Evolutionary conservation across 2,113 vertebrate genomes (phyloP), one percentile per base, ranked within the genome.

Genomic region (Scortum barcoo): DNA sequence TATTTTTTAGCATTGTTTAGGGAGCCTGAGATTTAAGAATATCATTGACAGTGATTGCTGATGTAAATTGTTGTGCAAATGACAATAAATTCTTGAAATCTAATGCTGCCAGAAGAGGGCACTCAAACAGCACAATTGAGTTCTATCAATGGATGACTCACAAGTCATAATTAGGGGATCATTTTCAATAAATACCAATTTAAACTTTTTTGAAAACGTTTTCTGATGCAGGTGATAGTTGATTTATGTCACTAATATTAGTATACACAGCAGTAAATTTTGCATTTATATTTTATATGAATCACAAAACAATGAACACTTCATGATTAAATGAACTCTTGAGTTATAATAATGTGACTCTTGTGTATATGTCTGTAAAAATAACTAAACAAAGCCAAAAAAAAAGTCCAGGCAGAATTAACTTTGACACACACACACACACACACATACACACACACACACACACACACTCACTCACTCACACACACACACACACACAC

Each of bases 391-490:
- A 1, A 0, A 3, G 33, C 33, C 3, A 36, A 36, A 36, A 36
- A 36, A 28, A 40, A 5, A 19, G 6, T 53, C 13, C 67, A 38
- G 12, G 26, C 16, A n/a, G 33, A n/a, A 38, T 14, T n/a, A 62
- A 40, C 26, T 54, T 53, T 20, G 7, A 73, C 30, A 48, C n/a
- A n/a, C n/a, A n/a, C n/a, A 2, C 3, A 72, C 24, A 20, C 65
- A 67, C 26, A 30, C 26, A 30, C 26, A 19, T 16, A 28, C 56
- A 3, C 56, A 19, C 56, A 17, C 26, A 30, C 56, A 30, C 14
- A 36, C 58, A 20, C 69, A 71, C 72, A 62, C 44, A 79, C 56
- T 51, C 67, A 30, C 65, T 20, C 65, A 57, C 62, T 54, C 56
- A 28, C 56, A 8, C 56, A 19, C 26, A 17, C 26, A 30, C 56